Percentiles rank a stretch among this genome's conserved stretches.
These are phyloP conservation scores for Rugalucina vietnamica DNA, from an alignment of 2,888 invertebrate species.

Conservation along the genomic window DNA sequence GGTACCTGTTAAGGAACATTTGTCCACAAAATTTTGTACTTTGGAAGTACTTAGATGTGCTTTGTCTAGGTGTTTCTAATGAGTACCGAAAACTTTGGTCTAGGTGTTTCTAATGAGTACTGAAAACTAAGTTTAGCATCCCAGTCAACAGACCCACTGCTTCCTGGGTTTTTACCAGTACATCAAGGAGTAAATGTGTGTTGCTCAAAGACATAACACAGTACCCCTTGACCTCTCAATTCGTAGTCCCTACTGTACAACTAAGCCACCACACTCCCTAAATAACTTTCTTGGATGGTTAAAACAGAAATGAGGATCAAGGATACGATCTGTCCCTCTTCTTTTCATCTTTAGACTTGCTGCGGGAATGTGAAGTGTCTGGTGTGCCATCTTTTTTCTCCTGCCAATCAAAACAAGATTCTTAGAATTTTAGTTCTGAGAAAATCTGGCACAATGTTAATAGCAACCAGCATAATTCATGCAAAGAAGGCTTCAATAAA, in stretches of 20 bases:
- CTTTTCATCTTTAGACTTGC: slow-evolving; percentile 51
- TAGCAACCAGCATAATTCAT: no score
- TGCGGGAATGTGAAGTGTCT: slow-evolving; percentile 41
- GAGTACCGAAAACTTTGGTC: background rate
- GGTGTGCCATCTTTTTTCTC: slow-evolving; percentile 36
- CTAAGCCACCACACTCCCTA: background rate
- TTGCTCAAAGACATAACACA: no score
- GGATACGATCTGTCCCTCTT: slow-evolving; percentile 75
- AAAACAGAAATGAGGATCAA: no score
- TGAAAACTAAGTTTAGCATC: background rate
- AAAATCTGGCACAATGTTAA: background rate
- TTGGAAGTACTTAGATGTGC: background rate
- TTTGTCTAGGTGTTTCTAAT: background rate
- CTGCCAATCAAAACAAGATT: slow-evolving; percentile 13
- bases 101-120: background rate
- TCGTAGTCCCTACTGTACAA: no score
- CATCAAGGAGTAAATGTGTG: no score
- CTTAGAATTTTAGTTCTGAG: no score
- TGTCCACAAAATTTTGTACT: background rate
- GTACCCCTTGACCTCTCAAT: no score
- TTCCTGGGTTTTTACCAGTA: background rate
- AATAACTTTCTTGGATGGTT: background rate
- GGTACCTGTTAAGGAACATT: background rate
- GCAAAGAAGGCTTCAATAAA: no score
- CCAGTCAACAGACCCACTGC: background rate